Evolutionary conservation across 2,113 vertebrate species (phyloP), one percentile per base, ranked within the genome.

Genomic region (Halcyon malimbica): DNA sequence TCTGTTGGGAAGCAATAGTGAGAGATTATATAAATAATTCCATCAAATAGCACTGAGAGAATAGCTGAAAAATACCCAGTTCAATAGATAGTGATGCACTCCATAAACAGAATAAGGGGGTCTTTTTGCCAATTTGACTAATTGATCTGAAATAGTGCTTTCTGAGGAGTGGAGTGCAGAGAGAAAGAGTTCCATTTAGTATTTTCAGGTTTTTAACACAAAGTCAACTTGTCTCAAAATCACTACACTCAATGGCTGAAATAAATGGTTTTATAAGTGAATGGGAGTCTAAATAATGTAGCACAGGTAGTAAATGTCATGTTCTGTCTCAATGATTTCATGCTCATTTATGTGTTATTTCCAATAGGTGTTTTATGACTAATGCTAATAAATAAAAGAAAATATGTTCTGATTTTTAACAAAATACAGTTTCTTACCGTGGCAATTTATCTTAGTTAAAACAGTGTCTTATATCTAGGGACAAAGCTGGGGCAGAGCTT

Each of bases 281-380:
- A 77, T 77, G 81, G 79, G 92, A 96, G 80, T 76, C 79, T 96
- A 97, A 97, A 97, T 97, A 97, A 97, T 76, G 68, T 96, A 96
- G 81, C 87, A 94, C 90, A 96, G 94, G 96, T 95, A 97, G 92
- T 97, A 97, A 97, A 97, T 97, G 95, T 90, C 96, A 94, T 53
- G 94, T 94, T 97, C 97, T 80, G 87, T 97, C 97, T 96, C 96
- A 94, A 6, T 93, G 95, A 67, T 91, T 98, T 98, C 97, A 97
- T 97, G 93, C 81, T 97, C 87, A 94, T 97, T 96, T 96, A 71
- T 93, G 87, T 96, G 94, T 88, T 93, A 79, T 96, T 97, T 97
- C 93, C 95, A 95, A 95, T 87, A 95, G 59, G 62, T 94, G 37
- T 93, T 97, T 98, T 97, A 97, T 92, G 91, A 83, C 86, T 95